Base-by-base conservation (phyloP, 2,113 vertebrate genomes). In the Manacus vitellinus region DNA sequence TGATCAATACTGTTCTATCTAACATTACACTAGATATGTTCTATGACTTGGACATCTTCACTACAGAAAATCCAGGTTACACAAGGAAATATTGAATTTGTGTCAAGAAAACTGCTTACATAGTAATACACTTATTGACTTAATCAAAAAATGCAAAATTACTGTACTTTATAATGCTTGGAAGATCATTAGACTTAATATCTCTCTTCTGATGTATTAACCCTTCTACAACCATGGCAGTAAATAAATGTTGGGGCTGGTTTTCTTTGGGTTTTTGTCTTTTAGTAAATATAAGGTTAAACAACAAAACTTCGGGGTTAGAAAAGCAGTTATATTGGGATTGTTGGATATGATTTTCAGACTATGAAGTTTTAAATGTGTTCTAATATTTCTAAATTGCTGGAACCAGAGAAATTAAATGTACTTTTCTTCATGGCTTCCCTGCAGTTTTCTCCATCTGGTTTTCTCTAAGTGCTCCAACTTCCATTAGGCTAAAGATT, bases 121-220 rank as follows among this genome's bases (percentile, higher is more conserved):
- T 46, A 52, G 85, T 91, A 95, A 88, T 97, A 85, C 15, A 75
- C 20, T 80, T 96, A 96, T 71, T 96, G 95, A 95, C 90, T 97
- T 97, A 82, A 97, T 97, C 8, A 95, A 89, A 96, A 98, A 95
- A 94, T 95, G 78, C 65, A 93, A 96, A 97, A 95, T 86, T 59
- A 67, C 56, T 41, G n/a, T 95, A 56, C 68, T 97, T 97, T 96
- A 39, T 95, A 97, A 94, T 27, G 93, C 72, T 96, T 77, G 88
- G 72, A 83, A 73, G 59, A 87, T 96, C 80, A 41, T 72, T 92
- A 94, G 55, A 86, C 23, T 66, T 56, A 16, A 39, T 76, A 8
- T 87, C 61, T 96, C 44, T 55, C 54, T 93, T 95, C 43, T 92
- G 76, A 94, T 41, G 85, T 85, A 80, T 31, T 91, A 94, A 92